Evolutionary conservation across 2,888 invertebrate species (phyloP).

Genomic region (Apomyelois bistriatella): DNA sequence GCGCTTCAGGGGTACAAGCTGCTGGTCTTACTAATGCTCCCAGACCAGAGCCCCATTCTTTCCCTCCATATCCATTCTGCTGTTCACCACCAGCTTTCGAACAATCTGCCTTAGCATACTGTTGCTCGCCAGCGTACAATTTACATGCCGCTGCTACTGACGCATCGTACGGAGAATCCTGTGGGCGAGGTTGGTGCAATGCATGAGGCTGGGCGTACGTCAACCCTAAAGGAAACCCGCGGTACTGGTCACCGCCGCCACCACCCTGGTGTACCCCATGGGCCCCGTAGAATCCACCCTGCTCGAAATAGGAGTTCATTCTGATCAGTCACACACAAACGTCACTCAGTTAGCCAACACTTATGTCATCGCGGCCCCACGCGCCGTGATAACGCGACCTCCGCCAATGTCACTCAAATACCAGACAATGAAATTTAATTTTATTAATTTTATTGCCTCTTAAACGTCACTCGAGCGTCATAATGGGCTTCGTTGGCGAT

Average conservation of each 20-base stretch:
- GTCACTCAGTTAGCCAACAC: constrained; percentile 69
- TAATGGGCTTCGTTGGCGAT: constrained; percentile 75
- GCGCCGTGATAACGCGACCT: constrained; percentile 74
- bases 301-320: constrained; percentile 98
- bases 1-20: constrained; percentile 93
- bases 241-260: constrained; percentile 88
- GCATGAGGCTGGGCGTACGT: constrained; percentile 92
- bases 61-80: constrained; percentile 85
- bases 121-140: constrained; percentile 86
- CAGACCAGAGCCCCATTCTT: constrained; percentile 85
- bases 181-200: constrained; percentile 88
- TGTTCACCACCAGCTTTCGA: constrained; percentile 83
- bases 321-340: constrained; percentile 73
- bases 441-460: constrained; percentile 78
- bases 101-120: constrained; percentile 87
- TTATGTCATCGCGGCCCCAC: constrained; percentile 76
- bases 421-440: constrained; percentile 67
- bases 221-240: constrained; percentile 92
- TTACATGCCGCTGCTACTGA: constrained; percentile 93
- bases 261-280: constrained; percentile 90
- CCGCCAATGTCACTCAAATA: constrained; percentile 71
- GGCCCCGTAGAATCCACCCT: constrained; percentile 96
- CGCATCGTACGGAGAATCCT: constrained; percentile 95
- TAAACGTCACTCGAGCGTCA: constrained; percentile 79
- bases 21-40: constrained; percentile 88